Conservation (phyloP, 2,113 vertebrate genomes). For the Sinocyclocheilus anophthalmus region DNA sequence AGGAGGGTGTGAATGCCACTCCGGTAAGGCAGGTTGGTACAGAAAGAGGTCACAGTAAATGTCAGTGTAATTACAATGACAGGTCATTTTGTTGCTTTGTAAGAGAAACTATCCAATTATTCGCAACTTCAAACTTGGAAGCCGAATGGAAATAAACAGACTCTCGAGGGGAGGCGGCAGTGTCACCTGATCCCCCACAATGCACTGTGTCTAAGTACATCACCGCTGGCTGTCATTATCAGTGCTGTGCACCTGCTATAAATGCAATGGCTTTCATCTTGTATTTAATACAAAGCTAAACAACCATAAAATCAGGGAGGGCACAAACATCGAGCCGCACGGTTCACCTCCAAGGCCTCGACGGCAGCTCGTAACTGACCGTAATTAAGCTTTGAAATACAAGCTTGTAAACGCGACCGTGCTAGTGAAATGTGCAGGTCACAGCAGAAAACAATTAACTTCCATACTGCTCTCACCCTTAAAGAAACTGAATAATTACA, state of each 20-base stretch:
- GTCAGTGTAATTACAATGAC: slow-evolving; percentile 24
- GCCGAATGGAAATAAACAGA: background rate
- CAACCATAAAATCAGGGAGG: slow-evolving; percentile 30
- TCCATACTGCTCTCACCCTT: background rate
- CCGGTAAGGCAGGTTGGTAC: slow-evolving; percentile 7
- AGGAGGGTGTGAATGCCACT: background rate
- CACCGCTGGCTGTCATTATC: slow-evolving; percentile 35
- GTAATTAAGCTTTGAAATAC: slow-evolving; percentile 41
- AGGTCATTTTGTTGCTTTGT: slow-evolving; percentile 19
- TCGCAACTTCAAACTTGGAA: slow-evolving; percentile 4
- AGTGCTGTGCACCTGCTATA: slow-evolving; percentile 19
- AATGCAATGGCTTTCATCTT: slow-evolving; percentile 13
- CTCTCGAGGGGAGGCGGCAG: background rate
- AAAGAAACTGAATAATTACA: slow-evolving; percentile 10
- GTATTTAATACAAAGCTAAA: slow-evolving; percentile 36
- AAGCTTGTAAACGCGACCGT: slow-evolving; percentile 25
- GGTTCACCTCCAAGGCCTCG: background rate
- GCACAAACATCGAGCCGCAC: background rate
- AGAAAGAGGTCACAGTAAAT: slow-evolving; percentile 33
- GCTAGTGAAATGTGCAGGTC: slow-evolving; percentile 3
- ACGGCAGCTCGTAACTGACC: slow-evolving; percentile 5
- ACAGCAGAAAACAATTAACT: background rate
- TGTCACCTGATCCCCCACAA: slow-evolving; percentile 30
- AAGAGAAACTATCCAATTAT: slow-evolving; percentile 18
- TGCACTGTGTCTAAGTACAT: slow-evolving; percentile 34